A percentile compares a stretch with the other conserved stretches of the same genome.
These are phyloP conservation scores for Cossypha dichroa DNA, from an alignment of 2,797 vertebrate species.

Conservation along the genomic window DNA sequence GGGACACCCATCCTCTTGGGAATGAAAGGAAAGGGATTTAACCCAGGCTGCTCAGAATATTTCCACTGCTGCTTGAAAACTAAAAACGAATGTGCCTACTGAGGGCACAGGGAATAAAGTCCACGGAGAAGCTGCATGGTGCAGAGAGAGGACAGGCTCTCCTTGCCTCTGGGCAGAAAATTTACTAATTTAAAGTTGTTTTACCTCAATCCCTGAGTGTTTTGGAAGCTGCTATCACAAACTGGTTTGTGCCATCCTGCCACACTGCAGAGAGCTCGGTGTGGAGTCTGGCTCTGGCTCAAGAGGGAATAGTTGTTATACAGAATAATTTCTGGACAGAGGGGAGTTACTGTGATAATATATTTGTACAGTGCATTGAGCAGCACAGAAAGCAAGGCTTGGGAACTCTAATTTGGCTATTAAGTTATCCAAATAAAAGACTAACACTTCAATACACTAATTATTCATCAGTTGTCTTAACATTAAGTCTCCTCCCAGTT, in stretches of 20 bases:
- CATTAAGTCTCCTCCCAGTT: neutral
- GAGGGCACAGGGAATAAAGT: neutral
- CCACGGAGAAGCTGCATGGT: rapidly evolving
- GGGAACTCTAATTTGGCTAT: constrained; percentile 1
- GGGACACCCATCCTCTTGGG: neutral
- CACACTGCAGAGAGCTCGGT: neutral
- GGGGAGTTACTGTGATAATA: neutral
- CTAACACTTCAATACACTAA: neutral
- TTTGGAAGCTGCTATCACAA: neutral
- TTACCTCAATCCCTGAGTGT: neutral
- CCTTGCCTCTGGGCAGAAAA: neutral
- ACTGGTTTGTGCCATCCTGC: neutral
- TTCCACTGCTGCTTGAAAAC: neutral
- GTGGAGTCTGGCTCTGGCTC: neutral
- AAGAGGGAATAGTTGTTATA: neutral
- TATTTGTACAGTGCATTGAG: constrained; percentile 4
- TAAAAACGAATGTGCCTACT: neutral
- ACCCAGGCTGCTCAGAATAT: neutral
- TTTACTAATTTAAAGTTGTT: neutral
- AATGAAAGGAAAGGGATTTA: neutral
- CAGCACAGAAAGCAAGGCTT: neutral
- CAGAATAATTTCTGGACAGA: neutral
- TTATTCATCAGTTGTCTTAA: constrained; percentile 26
- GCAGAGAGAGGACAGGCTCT: neutral
- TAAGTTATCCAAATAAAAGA: constrained; percentile 26